Percentiles rank a stretch among this genome's conserved stretches.
Evolutionary conservation across 2,888 invertebrate genomes (phyloP).

Genomic region (Petrolisthes manimaculis): DNA sequence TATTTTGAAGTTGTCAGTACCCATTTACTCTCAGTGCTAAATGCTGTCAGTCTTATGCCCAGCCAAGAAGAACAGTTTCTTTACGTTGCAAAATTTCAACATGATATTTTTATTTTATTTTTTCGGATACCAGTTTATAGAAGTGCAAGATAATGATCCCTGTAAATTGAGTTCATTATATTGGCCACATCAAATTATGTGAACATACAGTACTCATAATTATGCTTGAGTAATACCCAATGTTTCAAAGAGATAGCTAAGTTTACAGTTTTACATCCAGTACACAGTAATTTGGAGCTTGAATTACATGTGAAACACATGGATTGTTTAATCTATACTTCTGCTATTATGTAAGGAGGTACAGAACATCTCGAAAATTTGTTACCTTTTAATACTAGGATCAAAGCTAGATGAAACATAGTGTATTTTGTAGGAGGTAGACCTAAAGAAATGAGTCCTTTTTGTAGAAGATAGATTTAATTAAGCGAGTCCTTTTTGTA

Average conservation of each 20-base stretch:
- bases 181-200: no score
- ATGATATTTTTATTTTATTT: no score
- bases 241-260: not conserved
- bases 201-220: no score
- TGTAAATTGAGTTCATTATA: no score
- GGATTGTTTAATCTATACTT: not conserved
- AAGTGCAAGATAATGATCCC: no score
- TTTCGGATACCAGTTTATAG: no score
- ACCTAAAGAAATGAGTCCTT: not conserved
- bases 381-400: not conserved
- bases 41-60: no score
- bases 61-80: no score
- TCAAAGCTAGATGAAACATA: not conserved
- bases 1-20: no score
- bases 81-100: no score
- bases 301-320: not conserved
- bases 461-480: not conserved
- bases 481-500: not conserved
- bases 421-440: not conserved
- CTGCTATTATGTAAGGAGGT: not conserved
- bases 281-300: not conserved
- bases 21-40: no score
- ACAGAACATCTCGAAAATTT: not conserved
- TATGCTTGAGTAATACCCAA: no score
- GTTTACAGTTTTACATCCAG: not conserved